A percentile compares a stretch with the other conserved stretches of the same genome.
Evolutionary conservation across 2,888 invertebrate genomes (phyloP).

Genomic region (Notodonta dromedarius): DNA sequence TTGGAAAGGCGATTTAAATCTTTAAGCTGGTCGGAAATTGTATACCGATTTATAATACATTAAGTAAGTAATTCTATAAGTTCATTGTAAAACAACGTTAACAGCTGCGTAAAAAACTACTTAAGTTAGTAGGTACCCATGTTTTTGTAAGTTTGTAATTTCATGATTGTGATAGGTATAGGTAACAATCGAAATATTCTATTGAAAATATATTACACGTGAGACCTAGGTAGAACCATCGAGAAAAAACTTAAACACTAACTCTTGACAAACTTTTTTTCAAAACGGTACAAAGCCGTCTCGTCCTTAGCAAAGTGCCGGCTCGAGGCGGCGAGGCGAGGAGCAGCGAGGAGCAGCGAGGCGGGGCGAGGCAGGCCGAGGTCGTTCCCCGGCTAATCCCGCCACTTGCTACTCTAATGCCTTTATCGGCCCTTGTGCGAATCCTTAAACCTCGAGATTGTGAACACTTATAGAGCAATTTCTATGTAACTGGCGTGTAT

Average conservation of each 20-base stretch:
- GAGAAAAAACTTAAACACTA: neutral
- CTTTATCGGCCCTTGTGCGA: neutral
- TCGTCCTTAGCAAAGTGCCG: neutral
- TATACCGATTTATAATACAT: no score
- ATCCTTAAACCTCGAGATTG: no score
- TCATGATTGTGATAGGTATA: neutral
- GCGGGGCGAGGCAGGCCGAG: conserved; percentile 2
- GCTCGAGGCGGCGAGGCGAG: neutral
- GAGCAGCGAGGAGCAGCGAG: neutral
- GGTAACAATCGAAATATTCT: no score
- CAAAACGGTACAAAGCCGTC: neutral
- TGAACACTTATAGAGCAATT: neutral
- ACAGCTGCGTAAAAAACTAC: no score
- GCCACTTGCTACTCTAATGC: conserved; percentile 1
- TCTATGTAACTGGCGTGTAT: neutral
- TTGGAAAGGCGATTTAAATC: neutral
- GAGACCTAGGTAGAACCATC: neutral
- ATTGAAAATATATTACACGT: no score
- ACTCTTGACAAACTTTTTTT: neutral
- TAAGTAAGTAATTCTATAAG: no score
- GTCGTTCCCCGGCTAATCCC: conserved; percentile 1
- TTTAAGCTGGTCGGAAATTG: no score
- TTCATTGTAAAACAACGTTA: no score
- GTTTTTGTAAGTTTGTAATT: no score
- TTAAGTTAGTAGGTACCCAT: no score